phyloP scores from a whole-genome alignment of 64 coral and sea anemone genomes.

The Actinia equina region DNA sequence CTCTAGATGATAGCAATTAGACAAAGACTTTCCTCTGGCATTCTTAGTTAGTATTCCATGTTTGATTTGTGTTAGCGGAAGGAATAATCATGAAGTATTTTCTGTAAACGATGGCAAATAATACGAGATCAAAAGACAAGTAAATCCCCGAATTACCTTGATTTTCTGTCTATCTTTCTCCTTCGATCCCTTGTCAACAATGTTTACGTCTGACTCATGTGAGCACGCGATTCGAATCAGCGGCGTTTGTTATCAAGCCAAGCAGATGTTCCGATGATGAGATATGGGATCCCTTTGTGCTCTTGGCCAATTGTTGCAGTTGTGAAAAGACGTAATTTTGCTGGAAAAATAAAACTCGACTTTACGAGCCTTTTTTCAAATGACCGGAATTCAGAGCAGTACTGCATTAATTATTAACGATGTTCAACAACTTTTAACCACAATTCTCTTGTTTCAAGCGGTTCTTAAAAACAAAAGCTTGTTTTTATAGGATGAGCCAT shows the following conservation, averaged over 20 bases:
- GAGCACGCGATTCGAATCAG: not conserved
- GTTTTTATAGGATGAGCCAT: not conserved
- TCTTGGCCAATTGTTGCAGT: not conserved
- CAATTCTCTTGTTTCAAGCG: not conserved
- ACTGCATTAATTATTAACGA: not conserved
- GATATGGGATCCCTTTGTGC: not conserved
- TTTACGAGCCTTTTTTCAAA: not conserved
- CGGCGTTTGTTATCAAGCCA: not conserved
- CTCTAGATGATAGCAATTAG: not conserved
- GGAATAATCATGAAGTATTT: not conserved
- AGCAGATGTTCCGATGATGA: not conserved
- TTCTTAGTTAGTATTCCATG: not conserved
- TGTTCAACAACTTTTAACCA: not conserved
- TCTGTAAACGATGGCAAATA: not conserved
- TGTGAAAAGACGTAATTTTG: not conserved
- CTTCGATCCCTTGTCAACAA: not conserved
- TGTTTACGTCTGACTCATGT: not conserved
- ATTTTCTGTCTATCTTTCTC: not conserved
- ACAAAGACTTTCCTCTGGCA: not conserved
- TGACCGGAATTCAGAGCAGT: too few species aligned
- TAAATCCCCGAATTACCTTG: conserved; percentile 6
- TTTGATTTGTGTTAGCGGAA: not conserved
- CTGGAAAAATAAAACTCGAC: not conserved
- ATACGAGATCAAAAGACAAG: not conserved
- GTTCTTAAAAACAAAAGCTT: not conserved